Conservation (phyloP, 2,888 invertebrate genomes). For the Ryuthela nishihirai region DNA sequence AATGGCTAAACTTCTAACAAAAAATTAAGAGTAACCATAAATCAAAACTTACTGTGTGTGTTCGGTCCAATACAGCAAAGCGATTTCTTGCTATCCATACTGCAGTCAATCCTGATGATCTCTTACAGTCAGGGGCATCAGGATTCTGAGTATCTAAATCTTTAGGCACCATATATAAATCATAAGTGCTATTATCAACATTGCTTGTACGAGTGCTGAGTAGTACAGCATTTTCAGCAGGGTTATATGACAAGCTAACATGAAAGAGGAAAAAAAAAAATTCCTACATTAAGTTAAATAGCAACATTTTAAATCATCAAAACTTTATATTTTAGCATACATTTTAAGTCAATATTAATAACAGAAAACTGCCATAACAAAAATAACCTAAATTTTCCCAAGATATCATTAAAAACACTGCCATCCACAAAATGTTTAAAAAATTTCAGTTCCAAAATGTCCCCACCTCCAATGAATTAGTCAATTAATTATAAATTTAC, state of each 20-base stretch:
- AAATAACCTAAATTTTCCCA: no score
- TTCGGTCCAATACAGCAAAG: constrained; percentile 93
- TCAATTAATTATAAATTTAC: no score
- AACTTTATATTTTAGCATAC: no score
- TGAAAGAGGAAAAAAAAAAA: constrained; percentile 47
- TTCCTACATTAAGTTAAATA: background rate
- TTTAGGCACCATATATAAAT: constrained; percentile 84
- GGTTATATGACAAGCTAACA: constrained; percentile 96
- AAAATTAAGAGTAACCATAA: no score
- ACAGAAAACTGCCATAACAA: no score
- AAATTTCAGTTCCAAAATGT: no score
- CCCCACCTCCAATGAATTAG: no score
- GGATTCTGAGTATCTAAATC: constrained; percentile 60
- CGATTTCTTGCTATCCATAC: constrained; percentile 96
- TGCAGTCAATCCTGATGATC: constrained; percentile 86
- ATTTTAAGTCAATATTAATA: no score
- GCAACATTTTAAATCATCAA: no score
- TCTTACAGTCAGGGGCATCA: constrained; percentile 66
- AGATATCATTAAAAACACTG: no score
- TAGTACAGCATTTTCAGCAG: constrained; percentile 91
- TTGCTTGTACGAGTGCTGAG: constrained; percentile 76
- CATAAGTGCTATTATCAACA: constrained; percentile 87
- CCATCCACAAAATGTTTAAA: no score
- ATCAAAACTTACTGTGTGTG: constrained; percentile 67
- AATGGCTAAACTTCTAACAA: no score